Conservation (phyloP, 1,140 invertebrate species). For the Andricus grossulariae region DNA sequence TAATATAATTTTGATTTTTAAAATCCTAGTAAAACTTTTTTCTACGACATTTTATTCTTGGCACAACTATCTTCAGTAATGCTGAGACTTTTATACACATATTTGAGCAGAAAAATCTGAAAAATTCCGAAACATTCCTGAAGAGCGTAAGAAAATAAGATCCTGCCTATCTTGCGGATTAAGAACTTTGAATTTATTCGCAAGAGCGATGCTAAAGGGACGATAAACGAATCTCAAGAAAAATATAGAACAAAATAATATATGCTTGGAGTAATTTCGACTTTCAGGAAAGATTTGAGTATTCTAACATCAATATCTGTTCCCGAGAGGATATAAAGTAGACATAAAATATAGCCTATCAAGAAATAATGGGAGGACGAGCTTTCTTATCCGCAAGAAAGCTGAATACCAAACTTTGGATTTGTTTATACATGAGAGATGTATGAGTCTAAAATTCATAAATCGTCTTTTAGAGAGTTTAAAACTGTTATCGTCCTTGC, state of each 20-base stretch:
- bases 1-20: too few relatives aligned
- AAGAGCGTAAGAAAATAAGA: not conserved
- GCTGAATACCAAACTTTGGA: not conserved
- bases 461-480: not conserved
- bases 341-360: constrained; percentile 5
- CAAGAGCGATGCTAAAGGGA: constrained; percentile 12
- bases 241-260: not conserved
- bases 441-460: not conserved
- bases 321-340: constrained; percentile 11
- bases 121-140: not conserved
- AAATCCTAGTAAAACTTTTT: too few relatives aligned
- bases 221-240: constrained; percentile 1
- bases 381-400: not conserved
- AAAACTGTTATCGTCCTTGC: not conserved
- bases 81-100: too few relatives aligned
- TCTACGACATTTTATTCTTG: too few relatives aligned
- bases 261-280: not conserved
- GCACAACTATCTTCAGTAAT: too few relatives aligned
- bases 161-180: constrained; percentile 2
- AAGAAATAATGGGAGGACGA: constrained; percentile 1
- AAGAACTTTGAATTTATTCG: constrained; percentile 19
- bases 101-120: not conserved
- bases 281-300: not conserved
- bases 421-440: constrained; percentile 14
- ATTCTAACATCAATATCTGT: constrained; percentile 1